A percentile compares a stretch with the other conserved stretches of the same genome.
Evolutionary conservation across 2,888 invertebrate species (phyloP).

Genomic region (Spodoptera exigua): DNA sequence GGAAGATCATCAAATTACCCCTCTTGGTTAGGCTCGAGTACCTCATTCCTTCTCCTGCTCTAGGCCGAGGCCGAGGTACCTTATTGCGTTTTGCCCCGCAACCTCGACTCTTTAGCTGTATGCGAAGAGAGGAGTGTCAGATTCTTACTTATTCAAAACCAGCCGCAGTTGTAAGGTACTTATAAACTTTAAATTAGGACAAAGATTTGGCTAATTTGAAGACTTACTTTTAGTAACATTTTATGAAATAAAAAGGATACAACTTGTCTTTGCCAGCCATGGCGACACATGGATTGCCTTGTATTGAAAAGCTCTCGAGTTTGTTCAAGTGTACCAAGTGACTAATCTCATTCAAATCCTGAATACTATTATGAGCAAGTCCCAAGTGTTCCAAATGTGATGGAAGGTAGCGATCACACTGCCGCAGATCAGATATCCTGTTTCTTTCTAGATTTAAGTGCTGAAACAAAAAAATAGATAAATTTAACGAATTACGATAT

Average conservation of each 20-base stretch:
- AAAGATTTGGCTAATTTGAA: no score
- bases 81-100: no score
- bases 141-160: no score
- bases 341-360: slow-evolving; percentile 95
- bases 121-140: no score
- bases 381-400: slow-evolving; percentile 92
- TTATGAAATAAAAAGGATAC: slow-evolving; percentile 91
- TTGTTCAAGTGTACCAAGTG: slow-evolving; percentile 93
- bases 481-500: no score
- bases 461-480: slow-evolving; percentile 81
- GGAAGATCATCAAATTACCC: no score
- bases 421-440: slow-evolving; percentile 93
- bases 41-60: no score
- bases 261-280: slow-evolving; percentile 92
- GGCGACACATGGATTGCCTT: slow-evolving; percentile 96
- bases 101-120: no score
- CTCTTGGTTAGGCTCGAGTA: no score
- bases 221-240: background rate
- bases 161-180: no score
- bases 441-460: slow-evolving; percentile 96
- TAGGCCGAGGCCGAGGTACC: no score
- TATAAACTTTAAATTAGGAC: no score
- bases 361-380: slow-evolving; percentile 94
- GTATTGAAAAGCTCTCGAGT: slow-evolving; percentile 94
- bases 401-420: slow-evolving; percentile 95